Evolutionary conservation across 2,888 invertebrate genomes (phyloP), one percentile per base, ranked within the genome.

Genomic region (Brachycybe producta): DNA sequence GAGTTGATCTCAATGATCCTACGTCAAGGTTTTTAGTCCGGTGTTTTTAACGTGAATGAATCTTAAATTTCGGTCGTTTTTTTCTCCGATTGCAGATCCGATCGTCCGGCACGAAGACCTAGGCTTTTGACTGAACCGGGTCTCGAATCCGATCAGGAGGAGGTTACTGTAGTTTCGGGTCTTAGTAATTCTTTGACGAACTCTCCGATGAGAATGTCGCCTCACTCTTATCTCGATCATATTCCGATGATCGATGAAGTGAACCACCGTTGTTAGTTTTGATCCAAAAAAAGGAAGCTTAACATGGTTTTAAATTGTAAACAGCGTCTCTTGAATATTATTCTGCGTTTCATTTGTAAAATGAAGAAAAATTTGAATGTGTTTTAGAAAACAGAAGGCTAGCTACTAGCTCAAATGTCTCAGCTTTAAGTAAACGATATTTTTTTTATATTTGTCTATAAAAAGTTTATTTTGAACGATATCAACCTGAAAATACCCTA

Each of bases 91-190:
- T 62, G 64, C 42, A 65, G 65, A 53, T 62, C 63, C 51, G 66
- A 67, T 52, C 60, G 59, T 28, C 57, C 65, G 47, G 57, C 58
- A 23, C 57, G 65, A 32, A 67, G 76, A 56, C 72, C 67, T 40
- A 68, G 77, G 54, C 64, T 77, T 57, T 73, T 76, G 27, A 76
- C 77, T 2, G 78, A 77, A 46, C 49, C 54, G 3, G 53, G 49
- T 21, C 43, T 46, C 3, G 54, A 54, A 11, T 34, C 48, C 5
- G 47, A 49, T n/a, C 45, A 26, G 39, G 51, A 75, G 41, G 73
- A 75, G 49, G 54, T 15, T 51, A 54, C 15, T 72, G 70, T 54
- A 38, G 38, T 23, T 39, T 45, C 27, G n/a, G 66, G 50, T 34
- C 39, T 8, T 52, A 65, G 21, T 70, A 69, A 30, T 67, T 67